phyloP scores from a whole-genome alignment of 2,888 invertebrate species.

The Dynastes grantii region DNA sequence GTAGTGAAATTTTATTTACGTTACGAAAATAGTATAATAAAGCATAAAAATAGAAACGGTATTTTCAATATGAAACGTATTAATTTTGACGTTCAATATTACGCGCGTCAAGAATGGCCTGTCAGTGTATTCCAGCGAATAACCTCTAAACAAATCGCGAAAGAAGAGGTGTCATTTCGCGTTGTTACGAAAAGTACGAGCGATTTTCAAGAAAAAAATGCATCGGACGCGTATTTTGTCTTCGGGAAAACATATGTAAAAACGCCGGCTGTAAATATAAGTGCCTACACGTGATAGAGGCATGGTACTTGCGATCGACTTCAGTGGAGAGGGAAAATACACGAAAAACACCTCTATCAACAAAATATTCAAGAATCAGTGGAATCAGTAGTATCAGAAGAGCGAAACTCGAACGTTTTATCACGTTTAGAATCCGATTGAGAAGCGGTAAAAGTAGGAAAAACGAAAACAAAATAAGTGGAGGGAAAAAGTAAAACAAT shows the following conservation, averaged over 20 bases:
- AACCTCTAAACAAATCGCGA: neutral
- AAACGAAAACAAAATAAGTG: conserved; percentile 5
- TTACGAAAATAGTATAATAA: too few species aligned
- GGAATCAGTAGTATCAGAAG: conserved; percentile 55
- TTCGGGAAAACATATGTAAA: conserved; percentile 32
- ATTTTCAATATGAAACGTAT: neutral
- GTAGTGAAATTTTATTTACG: too few species aligned
- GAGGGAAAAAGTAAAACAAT: neutral
- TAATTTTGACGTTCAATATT: neutral
- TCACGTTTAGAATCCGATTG: conserved; percentile 60
- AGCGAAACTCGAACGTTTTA: conserved; percentile 59
- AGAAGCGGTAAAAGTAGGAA: conserved; percentile 23
- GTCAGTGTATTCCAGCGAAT: neutral
- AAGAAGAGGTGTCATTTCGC: conserved; percentile 1
- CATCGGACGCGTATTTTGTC: neutral
- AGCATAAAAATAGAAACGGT: neutral
- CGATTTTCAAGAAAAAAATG: conserved; percentile 15
- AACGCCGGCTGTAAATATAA: conserved; percentile 60
- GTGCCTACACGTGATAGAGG: conserved; percentile 67
- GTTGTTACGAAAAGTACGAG: conserved; percentile 2
- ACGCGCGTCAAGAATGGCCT: neutral
- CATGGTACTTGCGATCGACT: conserved; percentile 60
- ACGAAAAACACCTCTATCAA: conserved; percentile 63
- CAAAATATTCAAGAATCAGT: conserved; percentile 61
- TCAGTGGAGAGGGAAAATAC: conserved; percentile 58